phyloP scores from a whole-genome alignment of 64 coral and sea anemone species.

The Trachythela sp. region DNA sequence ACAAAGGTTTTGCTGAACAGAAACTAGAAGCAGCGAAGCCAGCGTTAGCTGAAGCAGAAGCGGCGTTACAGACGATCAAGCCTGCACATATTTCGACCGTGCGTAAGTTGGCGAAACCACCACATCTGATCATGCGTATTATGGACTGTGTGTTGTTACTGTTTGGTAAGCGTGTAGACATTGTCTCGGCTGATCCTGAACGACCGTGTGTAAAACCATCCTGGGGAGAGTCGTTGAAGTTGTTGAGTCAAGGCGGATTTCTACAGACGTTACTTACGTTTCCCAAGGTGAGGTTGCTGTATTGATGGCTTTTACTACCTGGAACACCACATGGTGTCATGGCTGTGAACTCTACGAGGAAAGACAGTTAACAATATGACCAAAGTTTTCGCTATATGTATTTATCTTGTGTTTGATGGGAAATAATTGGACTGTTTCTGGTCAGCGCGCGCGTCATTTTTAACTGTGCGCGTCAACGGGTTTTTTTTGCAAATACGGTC shows the following conservation, averaged over 20 bases:
- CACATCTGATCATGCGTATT: slow-evolving; percentile 98
- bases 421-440: too few species aligned
- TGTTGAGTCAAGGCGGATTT: slow-evolving; percentile 83
- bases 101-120: slow-evolving; percentile 91
- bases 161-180: slow-evolving; percentile 64
- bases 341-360: too few species aligned
- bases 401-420: too few species aligned
- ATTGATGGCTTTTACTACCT: background rate
- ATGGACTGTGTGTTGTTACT: slow-evolving; percentile 94
- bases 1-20: slow-evolving; percentile 79
- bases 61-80: slow-evolving; percentile 89
- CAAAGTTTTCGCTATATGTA: too few species aligned
- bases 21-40: slow-evolving; percentile 96
- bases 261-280: slow-evolving; percentile 74
- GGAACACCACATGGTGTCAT: too few species aligned
- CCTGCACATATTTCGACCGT: slow-evolving; percentile 96
- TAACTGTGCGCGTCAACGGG: too few species aligned
- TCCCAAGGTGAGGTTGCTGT: slow-evolving; percentile 51
- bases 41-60: slow-evolving; percentile 85
- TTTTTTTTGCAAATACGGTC: too few species aligned
- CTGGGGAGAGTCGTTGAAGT: slow-evolving; percentile 76
- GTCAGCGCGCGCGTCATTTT: too few species aligned
- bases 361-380: too few species aligned
- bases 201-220: slow-evolving; percentile 77
- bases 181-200: slow-evolving; percentile 55